Evolutionary conservation across 1,140 invertebrate genomes (phyloP).

Genomic region (Drosophila ogumai): DNA sequence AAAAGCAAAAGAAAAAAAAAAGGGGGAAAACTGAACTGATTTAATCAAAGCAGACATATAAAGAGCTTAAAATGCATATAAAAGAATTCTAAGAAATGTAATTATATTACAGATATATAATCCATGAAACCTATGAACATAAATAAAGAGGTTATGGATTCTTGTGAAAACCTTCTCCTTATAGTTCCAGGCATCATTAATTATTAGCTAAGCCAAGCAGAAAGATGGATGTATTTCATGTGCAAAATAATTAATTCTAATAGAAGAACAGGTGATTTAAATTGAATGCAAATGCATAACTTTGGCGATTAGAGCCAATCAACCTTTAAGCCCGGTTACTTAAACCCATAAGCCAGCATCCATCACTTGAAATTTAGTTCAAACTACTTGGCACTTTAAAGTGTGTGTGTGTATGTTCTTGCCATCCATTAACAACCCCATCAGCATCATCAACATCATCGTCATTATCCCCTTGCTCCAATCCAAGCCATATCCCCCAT

Average conservation of each 20-base stretch:
- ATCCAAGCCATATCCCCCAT: background rate
- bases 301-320: background rate
- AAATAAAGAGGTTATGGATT: background rate
- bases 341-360: constrained; percentile 32
- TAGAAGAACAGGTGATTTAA: background rate
- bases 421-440: constrained; percentile 40
- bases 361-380: constrained; percentile 46
- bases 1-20: constrained; percentile 15
- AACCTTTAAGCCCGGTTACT: constrained; percentile 17
- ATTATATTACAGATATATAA: background rate
- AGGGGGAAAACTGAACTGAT: constrained; percentile 1
- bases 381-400: constrained; percentile 30
- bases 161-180: background rate
- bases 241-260: background rate
- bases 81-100: background rate
- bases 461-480: background rate
- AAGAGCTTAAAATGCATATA: background rate
- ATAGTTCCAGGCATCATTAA: no score
- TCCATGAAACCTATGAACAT: background rate
- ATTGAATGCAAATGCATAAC: constrained; percentile 2
- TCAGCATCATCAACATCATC: constrained; percentile 4
- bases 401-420: constrained; percentile 28
- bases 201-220: no score
- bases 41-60: constrained; percentile 24
- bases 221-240: background rate